These are phyloP conservation scores for Platygyra sinensis DNA, from an alignment of 64 coral and sea anemone genomes.

Conservation along the genomic window DNA sequence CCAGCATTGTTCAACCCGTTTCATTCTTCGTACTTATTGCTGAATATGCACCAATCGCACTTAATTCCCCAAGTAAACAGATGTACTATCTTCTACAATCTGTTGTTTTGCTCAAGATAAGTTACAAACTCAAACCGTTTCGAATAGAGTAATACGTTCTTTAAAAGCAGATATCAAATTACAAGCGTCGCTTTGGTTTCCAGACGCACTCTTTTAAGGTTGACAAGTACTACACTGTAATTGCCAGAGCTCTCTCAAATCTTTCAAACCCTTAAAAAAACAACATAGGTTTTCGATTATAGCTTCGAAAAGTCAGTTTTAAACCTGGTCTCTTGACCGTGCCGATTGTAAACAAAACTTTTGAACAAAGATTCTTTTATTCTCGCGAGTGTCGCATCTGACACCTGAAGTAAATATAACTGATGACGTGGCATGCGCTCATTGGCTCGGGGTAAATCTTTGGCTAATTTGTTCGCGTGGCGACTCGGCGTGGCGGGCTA, in stretches of 20 bases:
- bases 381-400: slow-evolving; percentile 6
- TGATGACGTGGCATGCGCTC: background rate
- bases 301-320: slow-evolving; percentile 23
- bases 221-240: background rate
- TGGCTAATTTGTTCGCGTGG: slow-evolving; percentile 46
- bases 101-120: background rate
- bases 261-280: background rate
- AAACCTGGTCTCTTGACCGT: background rate
- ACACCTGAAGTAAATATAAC: slow-evolving; percentile 15
- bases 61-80: background rate
- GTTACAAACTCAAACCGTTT: background rate
- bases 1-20: background rate
- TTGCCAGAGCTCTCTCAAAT: background rate
- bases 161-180: slow-evolving; percentile 27
- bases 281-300: background rate
- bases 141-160: background rate
- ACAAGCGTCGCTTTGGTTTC: background rate
- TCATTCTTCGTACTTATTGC: background rate
- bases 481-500: slow-evolving; percentile 31
- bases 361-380: slow-evolving; percentile 29
- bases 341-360: slow-evolving; percentile 25
- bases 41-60: background rate
- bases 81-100: background rate
- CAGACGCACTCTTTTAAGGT: background rate
- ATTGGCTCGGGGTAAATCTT: slow-evolving; percentile 20